phyloP scores from a whole-genome alignment of 2,113 vertebrate genomes.

The Vireo altiloquus region DNA sequence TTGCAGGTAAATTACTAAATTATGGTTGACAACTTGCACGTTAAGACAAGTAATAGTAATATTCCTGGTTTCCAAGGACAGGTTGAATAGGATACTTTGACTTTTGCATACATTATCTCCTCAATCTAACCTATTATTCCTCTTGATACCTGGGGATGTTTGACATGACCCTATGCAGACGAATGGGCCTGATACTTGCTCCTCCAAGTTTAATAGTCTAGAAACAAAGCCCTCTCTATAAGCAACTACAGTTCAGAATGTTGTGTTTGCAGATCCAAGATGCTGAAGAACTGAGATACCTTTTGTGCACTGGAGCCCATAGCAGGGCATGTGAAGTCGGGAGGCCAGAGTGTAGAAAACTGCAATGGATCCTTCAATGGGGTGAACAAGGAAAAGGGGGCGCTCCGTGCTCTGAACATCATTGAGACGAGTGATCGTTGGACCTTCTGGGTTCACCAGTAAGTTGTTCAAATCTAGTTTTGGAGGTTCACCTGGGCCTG shows the following conservation, averaged over 20 bases:
- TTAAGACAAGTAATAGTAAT: neutral
- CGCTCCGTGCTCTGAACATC: constrained; percentile 80
- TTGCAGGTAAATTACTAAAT: neutral
- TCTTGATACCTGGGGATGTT: neutral
- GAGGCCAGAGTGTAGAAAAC: constrained; percentile 83
- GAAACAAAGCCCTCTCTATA: neutral
- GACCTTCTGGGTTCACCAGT: constrained; percentile 85
- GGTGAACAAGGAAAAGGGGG: constrained; percentile 91
- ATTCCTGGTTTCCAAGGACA: neutral
- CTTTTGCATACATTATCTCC: neutral
- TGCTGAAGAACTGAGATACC: constrained; percentile 69
- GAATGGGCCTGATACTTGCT: neutral
- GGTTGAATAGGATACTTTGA: neutral
- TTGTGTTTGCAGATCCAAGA: neutral
- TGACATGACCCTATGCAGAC: neutral
- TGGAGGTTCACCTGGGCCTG: constrained; percentile 11
- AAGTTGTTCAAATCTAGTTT: constrained; percentile 78
- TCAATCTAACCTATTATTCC: neutral
- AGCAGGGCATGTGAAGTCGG: constrained; percentile 87
- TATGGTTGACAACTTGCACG: neutral
- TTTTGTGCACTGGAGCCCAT: constrained; percentile 92
- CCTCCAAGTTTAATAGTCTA: neutral
- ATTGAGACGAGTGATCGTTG: constrained; percentile 83
- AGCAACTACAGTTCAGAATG: neutral
- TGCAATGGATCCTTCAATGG: constrained; percentile 88